These are phyloP conservation scores for Lasius platythorax DNA, from an alignment of 2,888 invertebrate genomes.

Conservation along the genomic window DNA sequence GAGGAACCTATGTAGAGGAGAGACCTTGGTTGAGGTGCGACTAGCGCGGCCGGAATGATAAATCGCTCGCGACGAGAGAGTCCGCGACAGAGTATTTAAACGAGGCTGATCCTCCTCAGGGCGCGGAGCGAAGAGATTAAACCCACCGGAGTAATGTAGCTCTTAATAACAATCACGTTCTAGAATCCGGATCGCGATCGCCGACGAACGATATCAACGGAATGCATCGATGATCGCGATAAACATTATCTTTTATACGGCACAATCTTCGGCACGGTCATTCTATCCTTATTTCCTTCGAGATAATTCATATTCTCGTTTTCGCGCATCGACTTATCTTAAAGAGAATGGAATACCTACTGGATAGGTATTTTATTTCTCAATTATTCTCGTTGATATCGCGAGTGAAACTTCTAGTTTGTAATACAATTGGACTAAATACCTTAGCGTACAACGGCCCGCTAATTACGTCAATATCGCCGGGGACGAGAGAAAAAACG, in stretches of 20 bases:
- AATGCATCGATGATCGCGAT: constrained; percentile 22
- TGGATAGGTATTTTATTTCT: neutral
- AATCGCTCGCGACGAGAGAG: constrained; percentile 78
- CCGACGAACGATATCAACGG: constrained; percentile 29
- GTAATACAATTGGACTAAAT: neutral
- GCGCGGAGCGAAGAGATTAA: constrained; percentile 63
- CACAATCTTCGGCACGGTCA: neutral
- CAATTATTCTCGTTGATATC: neutral
- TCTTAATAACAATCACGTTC: constrained; percentile 73
- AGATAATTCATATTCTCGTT: neutral
- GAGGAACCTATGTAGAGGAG: constrained; percentile 50
- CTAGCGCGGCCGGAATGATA: constrained; percentile 73
- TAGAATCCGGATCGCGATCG: constrained; percentile 65
- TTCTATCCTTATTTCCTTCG: neutral
- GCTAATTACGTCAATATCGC: neutral
- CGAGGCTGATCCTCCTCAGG: constrained; percentile 74
- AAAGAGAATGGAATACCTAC: neutral
- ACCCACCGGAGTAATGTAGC: constrained; percentile 72
- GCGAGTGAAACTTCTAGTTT: neutral
- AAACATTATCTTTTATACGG: constrained; percentile 13
- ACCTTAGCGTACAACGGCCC: neutral
- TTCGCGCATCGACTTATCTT: neutral
- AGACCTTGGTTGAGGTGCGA: constrained; percentile 60
- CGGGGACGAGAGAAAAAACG: constrained; percentile 50
- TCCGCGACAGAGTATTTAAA: constrained; percentile 73